Evolutionary conservation across 2,113 vertebrate species (phyloP), one percentile per base, ranked within the genome.

Genomic region (Aramus guarauna): DNA sequence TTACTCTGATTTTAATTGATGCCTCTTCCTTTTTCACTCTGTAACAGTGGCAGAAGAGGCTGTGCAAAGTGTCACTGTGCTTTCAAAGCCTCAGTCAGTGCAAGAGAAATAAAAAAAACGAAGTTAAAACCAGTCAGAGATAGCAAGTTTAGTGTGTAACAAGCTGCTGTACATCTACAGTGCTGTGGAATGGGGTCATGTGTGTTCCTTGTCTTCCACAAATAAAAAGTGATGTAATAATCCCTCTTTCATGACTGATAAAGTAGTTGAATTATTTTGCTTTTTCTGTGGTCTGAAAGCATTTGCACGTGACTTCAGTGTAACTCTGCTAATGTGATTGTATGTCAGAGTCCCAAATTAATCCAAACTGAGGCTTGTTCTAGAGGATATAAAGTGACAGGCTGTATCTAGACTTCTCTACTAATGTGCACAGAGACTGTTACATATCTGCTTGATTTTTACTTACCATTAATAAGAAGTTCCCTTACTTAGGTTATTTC

Each of bases 381-480:
- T 47, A 62, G 47, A 67, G 58, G 41, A 34, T 67, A 26, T 32
- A 62, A 56, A 72, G 77, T 13, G 12, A 14, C 27, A 72, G 32
- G 2, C 11, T 39, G 12, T 56, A 24, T 50, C 76, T 77, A 0
- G 0, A 62, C 8, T 62, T 62, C 36, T 76, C 27, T 10, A 9
- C 41, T 62, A 52, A 19, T 9, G 8, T 56, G 9, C 9, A 43
- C 16, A 48, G 66, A 63, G 15, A 17, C 48, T 74, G 41, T 68
- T 87, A 43, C 9, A 12, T 1, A 52, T 73, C 29, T 68, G 12
- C 20, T 69, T 79, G 56, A 66, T 80, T 75, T 75, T 85, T 41
- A 48, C 5, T 75, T 69, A 64, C 63, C 12, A 34, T 82, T 73
- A 74, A 37, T 14, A 53, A 13, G 19, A 10, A 1, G 6, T 62